Evolutionary conservation across 2,888 invertebrate genomes (phyloP), one percentile per base, ranked within the genome.

Genomic region (Drosophila siamana): DNA sequence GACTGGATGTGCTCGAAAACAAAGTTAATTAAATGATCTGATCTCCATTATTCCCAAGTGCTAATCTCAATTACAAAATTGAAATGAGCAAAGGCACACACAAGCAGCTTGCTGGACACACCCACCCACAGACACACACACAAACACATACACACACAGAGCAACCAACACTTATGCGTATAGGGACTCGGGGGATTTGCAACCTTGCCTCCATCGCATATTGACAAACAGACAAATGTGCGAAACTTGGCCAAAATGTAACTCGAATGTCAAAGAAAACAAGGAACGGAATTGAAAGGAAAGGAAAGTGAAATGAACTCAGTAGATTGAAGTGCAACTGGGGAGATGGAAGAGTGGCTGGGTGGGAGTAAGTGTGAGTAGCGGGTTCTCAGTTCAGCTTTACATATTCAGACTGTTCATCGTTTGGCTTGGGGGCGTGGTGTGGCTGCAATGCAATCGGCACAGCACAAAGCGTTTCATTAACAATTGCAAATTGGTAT

Each of bases 21-120:
- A 89, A 91, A 90, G 85, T 90, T 90, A 90, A 90, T 90, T 90
- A 91, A 90, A 90, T 89, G 90, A 89, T 91, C 86, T 86, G 88
- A 90, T 91, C 91, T 90, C 83, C 83, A 87, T 89, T 89, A 88
- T 88, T 78, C 87, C 89, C 86, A 86, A 86, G 86, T 82, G 89
- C 83, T 85, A 90, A 88, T 88, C 91, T 87, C 88, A 89, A 88
- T 91, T 90, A 90, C 87, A 83, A 88, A 89, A 90, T 90, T 88
- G 87, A 89, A 91, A 83, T 89, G 89, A 90, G 82, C 86, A 82
- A 78, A 69, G 66, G 60, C 68, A 68, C 67, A 68, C 67, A 71
- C 61, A 38, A 61, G 22, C 22, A 46, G 52, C 11, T 43, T 28
- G 41, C 63, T 60, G 66, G 43, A 56, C 69, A 69, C 15, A 59